These are phyloP conservation scores for Megaleporinus macrocephalus DNA, from an alignment of 2,113 vertebrate species.

Conservation along the genomic window DNA sequence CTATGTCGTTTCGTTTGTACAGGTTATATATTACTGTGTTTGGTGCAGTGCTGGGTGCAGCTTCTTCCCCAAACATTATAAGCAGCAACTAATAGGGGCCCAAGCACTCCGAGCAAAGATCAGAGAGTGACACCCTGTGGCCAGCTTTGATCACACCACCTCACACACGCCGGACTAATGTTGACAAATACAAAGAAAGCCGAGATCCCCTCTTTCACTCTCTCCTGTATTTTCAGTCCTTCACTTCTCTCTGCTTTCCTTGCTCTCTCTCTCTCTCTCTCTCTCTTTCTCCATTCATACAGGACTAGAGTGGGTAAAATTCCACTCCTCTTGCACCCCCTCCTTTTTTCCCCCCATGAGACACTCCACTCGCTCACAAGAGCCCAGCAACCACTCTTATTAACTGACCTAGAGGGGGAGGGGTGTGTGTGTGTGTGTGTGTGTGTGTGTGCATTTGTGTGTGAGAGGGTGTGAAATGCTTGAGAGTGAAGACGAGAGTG, in stretches of 20 bases:
- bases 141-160: constrained; percentile 55
- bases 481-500: constrained; percentile 17
- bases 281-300: constrained; percentile 62
- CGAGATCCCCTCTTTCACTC: constrained; percentile 20
- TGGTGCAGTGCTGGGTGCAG: not conserved
- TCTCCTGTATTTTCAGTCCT: constrained; percentile 56
- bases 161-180: constrained; percentile 4
- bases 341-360: constrained; percentile 40
- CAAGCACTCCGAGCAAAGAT: not conserved
- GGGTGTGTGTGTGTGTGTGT: constrained; percentile 38
- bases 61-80: not conserved
- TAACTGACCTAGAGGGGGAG: constrained; percentile 58
- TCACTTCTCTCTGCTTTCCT: constrained; percentile 43
- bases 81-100: not conserved
- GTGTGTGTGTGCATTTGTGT: not conserved
- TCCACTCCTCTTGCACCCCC: constrained; percentile 51
- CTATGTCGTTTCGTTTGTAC: too few relatives aligned
- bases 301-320: constrained; percentile 54
- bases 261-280: constrained; percentile 49
- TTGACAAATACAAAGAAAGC: constrained; percentile 46
- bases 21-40: constrained; percentile 10
- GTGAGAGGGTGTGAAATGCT: constrained; percentile 17
- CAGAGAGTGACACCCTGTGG: constrained; percentile 57
- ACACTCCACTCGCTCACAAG: constrained; percentile 52
- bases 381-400: constrained; percentile 61